Percentiles rank a stretch among this genome's conserved stretches.
Conservation (phyloP, 2,797 vertebrate species). For the Fringilla coelebs region DNA sequence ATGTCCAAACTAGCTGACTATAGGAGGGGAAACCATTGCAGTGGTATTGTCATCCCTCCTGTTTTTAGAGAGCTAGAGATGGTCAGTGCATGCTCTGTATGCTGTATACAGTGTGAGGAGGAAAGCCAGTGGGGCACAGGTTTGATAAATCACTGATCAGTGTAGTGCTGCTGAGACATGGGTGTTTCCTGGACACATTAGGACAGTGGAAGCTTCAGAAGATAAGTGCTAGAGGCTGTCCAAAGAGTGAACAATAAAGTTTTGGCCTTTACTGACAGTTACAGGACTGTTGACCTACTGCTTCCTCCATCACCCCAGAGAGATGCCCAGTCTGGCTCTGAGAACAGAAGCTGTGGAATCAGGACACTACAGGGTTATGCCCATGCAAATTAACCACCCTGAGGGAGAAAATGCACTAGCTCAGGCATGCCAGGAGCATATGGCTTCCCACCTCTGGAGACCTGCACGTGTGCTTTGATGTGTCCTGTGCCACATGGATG, state of each 20-base stretch:
- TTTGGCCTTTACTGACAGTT: not conserved
- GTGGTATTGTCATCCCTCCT: not conserved
- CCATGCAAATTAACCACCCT: not conserved
- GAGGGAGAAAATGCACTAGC: not conserved
- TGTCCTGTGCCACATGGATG: not conserved
- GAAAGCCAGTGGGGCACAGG: not conserved
- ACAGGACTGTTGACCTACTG: not conserved
- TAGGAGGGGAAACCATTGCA: not conserved
- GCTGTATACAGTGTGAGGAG: not conserved
- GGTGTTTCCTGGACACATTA: not conserved
- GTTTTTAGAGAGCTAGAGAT: not conserved
- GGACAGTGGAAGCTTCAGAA: not conserved
- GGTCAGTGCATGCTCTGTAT: not conserved
- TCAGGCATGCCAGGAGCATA: not conserved
- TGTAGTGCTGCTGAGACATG: not conserved
- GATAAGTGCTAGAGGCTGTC: not conserved
- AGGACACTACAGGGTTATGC: not conserved
- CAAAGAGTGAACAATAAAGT: not conserved
- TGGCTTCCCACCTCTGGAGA: not conserved
- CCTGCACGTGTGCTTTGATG: rapidly evolving
- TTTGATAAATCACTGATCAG: not conserved
- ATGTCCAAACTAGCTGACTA: not conserved
- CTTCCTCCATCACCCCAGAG: rapidly evolving
- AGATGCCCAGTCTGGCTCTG: not conserved
- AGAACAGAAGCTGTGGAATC: not conserved